Base-by-base conservation (phyloP, 1,140 invertebrate species). In the Zaprionus capensis region DNA sequence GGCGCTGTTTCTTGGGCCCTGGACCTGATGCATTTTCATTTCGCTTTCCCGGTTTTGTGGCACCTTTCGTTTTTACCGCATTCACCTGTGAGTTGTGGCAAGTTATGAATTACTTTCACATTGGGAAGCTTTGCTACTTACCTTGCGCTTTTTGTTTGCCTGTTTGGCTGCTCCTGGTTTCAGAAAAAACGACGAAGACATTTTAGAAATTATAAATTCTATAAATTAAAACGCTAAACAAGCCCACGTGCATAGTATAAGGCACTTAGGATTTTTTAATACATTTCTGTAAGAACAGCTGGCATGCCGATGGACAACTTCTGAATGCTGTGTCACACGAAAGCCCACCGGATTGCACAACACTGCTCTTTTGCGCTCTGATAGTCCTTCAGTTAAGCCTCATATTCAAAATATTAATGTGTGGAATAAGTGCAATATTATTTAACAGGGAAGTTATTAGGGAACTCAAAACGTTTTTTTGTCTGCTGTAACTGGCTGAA, bases 101-200 rank as follows among this genome's bases (percentile, higher is more conserved):
- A 15, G 93, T 92, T 26, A 92, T 70, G 31, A 56, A 64, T 66
- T 70, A 62, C 76, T 44, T 4, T 4, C 1, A 11, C 9, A 1
- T 38, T 41, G 15, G 12, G 1, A 0, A 55, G 9, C 11, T 3
- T 15, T 1, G 14, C 91, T 57, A 56, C 38, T 93, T 94, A 94
- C 92, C 94, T 94, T 93, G 93, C 94, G 64, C 82, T 93, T 77
- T 93, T 93, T 93, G 93, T 93, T 85, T 92, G 93, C 78, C 55
- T 82, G 53, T 58, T 85, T 14, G 93, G 94, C 91, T 94, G 81
- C 76, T 22, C 84, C 95, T 22, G 94, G 94, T 92, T 94, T 95
- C 61, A 95, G 91, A 83, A 95, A 95, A 78, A 95, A 95, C 6
- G 95, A 94, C 61, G 94, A 94, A 20, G 91, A 92, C 91, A 92